Conservation (phyloP, 2,113 vertebrate species). For the Budorcas taxicolor region DNA sequence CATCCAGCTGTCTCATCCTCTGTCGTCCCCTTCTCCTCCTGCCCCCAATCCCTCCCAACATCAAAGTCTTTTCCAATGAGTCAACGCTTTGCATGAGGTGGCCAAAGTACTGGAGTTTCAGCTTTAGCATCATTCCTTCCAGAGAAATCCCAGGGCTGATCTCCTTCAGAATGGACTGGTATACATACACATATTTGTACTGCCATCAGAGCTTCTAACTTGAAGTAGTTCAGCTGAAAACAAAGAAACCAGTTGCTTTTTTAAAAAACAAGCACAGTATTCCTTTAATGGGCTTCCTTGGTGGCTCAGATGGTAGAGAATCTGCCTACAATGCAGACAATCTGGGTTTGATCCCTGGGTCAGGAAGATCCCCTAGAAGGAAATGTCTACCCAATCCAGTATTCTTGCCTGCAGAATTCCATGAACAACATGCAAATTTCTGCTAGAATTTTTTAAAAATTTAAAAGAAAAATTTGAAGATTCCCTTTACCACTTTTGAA, state of each 20-base stretch:
- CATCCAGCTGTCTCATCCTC: no score
- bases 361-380: background rate
- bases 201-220: background rate
- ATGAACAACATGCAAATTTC: background rate
- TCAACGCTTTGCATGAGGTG: no score
- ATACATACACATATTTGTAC: background rate
- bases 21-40: no score
- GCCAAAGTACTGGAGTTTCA: no score
- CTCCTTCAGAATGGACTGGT: no score
- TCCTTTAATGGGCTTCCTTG: background rate
- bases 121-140: no score
- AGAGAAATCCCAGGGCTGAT: no score
- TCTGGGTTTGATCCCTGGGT: background rate
- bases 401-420: background rate
- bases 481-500: background rate
- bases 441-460: background rate
- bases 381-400: background rate
- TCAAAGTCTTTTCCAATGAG: no score
- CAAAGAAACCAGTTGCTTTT: background rate
- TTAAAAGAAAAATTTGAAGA: background rate
- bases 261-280: background rate
- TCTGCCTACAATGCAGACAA: background rate
- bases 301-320: background rate
- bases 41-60: no score
- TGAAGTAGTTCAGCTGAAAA: background rate